Conservation (phyloP, 2,797 vertebrate species). For the Acrocephalus scirpaceus region DNA sequence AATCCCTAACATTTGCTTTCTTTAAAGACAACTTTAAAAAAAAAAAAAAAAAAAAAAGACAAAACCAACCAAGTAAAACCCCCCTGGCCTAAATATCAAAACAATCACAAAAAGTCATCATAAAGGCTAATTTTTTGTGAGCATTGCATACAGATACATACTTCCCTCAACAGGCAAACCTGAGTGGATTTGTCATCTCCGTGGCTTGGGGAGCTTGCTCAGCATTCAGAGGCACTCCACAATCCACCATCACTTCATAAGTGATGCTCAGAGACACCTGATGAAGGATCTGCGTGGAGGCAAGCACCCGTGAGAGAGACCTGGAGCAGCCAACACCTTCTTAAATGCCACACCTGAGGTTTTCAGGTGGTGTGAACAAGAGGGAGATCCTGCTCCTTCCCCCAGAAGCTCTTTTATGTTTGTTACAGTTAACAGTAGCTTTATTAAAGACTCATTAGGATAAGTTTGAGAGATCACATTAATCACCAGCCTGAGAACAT, state of each 20-base stretch:
- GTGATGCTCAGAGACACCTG: neutral
- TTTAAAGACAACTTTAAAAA: neutral
- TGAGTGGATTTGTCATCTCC: neutral
- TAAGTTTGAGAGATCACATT: constrained; percentile 7
- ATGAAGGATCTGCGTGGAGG: neutral
- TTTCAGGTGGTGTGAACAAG: neutral
- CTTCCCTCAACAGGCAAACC: neutral
- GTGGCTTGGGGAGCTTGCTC: neutral
- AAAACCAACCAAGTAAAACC: neutral
- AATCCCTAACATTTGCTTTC: neutral
- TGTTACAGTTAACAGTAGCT: neutral
- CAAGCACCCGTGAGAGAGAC: neutral
- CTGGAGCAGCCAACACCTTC: neutral
- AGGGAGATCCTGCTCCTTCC: neutral
- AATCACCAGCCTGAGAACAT: constrained; percentile 28
- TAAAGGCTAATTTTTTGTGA: neutral
- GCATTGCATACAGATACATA: neutral
- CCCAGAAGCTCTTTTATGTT: neutral
- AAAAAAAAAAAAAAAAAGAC: too few relatives aligned
- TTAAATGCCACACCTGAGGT: fast-evolving
- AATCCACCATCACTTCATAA: neutral
- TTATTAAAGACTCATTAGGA: constrained; percentile 13
- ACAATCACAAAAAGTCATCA: neutral
- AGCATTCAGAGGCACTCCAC: neutral
- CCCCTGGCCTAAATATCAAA: neutral